Conservation (phyloP, 2,113 vertebrate genomes). For the Coturnix japonica region DNA sequence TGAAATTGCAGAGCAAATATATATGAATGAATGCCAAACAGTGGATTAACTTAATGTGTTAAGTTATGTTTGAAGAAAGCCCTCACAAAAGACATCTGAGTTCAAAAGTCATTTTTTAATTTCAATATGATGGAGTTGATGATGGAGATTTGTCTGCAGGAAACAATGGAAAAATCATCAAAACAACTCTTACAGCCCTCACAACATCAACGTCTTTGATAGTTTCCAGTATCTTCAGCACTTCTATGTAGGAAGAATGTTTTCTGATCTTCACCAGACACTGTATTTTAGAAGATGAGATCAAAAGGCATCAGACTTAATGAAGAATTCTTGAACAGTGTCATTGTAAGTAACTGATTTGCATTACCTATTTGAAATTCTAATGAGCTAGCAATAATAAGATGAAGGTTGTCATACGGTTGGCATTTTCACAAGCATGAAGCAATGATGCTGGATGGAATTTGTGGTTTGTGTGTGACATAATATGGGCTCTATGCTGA, state of each 20-base stretch:
- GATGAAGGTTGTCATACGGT: not conserved
- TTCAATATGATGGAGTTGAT: slow-evolving; percentile 64
- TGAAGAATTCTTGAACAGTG: slow-evolving; percentile 56
- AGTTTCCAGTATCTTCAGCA: slow-evolving; percentile 33
- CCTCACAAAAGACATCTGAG: not conserved
- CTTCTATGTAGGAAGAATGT: slow-evolving; percentile 52
- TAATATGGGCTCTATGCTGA: not conserved
- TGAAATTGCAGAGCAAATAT: slow-evolving; percentile 66
- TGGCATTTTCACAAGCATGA: not conserved
- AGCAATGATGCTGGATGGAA: not conserved
- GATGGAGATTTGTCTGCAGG: slow-evolving; percentile 67
- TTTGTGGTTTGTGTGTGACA: not conserved
- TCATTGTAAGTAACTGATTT: slow-evolving; percentile 61
- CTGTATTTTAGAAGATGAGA: slow-evolving; percentile 24
- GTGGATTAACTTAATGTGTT: slow-evolving; percentile 11
- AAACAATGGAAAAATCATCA: slow-evolving; percentile 28
- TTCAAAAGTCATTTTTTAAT: slow-evolving; percentile 28
- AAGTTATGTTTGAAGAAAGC: slow-evolving; percentile 44
- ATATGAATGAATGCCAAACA: slow-evolving; percentile 54
- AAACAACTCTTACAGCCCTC: slow-evolving; percentile 15
- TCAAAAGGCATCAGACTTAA: slow-evolving; percentile 8
- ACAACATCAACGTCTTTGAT: not conserved
- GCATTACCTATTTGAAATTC: not conserved
- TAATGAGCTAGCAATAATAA: not conserved
- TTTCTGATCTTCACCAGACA: slow-evolving; percentile 34